A percentile compares a stretch with the other conserved stretches of the same genome.
These are phyloP conservation scores for Microtus montanus DNA, from an alignment of 2,113 vertebrate genomes.

Conservation along the genomic window DNA sequence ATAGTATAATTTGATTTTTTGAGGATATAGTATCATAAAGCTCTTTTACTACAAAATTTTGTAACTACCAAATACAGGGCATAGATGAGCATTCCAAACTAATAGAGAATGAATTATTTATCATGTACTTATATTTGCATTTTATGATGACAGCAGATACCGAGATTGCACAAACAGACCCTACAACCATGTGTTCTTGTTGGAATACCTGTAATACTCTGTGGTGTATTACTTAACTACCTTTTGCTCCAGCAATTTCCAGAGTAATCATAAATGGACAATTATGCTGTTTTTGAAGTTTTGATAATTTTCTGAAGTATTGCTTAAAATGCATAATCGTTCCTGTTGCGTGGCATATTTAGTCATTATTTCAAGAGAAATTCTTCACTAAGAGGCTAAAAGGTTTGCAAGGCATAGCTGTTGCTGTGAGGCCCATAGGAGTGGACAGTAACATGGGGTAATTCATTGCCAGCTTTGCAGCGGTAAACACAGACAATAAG, in stretches of 20 bases:
- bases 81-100: not conserved
- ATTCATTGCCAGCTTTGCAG: conserved; percentile 16
- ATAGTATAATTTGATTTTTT: not conserved
- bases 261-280: not conserved
- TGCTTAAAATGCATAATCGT: not conserved
- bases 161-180: not conserved
- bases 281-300: not conserved
- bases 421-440: not conserved
- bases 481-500: not conserved
- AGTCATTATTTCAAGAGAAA: conserved; percentile 31
- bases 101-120: not conserved
- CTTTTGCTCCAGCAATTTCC: not conserved
- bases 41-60: not conserved
- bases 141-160: not conserved
- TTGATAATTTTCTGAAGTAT: not conserved
- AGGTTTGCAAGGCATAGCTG: not conserved
- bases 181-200: not conserved
- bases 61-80: not conserved
- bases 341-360: not conserved
- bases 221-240: not conserved
- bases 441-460: not conserved
- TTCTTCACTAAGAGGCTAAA: not conserved
- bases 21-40: not conserved
- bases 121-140: not conserved
- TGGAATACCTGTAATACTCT: not conserved